phyloP scores from a whole-genome alignment of 2,113 vertebrate species.

The Struthidea cinerea region DNA sequence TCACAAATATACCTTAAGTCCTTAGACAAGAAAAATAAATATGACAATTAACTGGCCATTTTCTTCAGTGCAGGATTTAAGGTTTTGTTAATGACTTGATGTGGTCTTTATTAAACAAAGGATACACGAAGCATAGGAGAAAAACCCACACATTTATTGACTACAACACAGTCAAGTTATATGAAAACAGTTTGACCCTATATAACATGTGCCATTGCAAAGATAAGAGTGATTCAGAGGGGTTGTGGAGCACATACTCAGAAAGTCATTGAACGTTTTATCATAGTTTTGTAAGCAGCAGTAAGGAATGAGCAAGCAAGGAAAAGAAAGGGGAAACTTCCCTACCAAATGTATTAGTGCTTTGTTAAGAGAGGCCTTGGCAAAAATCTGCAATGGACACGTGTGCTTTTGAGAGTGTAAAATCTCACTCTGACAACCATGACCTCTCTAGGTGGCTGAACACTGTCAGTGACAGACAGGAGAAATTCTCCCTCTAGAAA shows the following conservation, averaged over 20 bases:
- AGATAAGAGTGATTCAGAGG: not conserved
- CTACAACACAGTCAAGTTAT: not conserved
- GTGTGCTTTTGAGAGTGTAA: not conserved
- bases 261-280: not conserved
- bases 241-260: not conserved
- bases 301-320: not conserved
- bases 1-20: not conserved
- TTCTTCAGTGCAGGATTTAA: not conserved
- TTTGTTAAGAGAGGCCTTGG: not conserved
- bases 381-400: not conserved
- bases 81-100: not conserved
- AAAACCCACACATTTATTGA: not conserved
- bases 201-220: not conserved
- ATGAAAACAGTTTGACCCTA: not conserved
- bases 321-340: not conserved
- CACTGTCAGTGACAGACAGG: not conserved
- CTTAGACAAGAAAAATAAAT: not conserved
- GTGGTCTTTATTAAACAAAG: not conserved
- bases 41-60: not conserved
- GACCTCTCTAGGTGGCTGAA: not conserved
- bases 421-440: not conserved
- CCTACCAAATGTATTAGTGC: not conserved
- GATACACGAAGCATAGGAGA: not conserved
- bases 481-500: not conserved
- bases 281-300: not conserved